These are phyloP conservation scores for Conus betulinus DNA, from an alignment of 1,140 invertebrate species.

Conservation along the genomic window DNA sequence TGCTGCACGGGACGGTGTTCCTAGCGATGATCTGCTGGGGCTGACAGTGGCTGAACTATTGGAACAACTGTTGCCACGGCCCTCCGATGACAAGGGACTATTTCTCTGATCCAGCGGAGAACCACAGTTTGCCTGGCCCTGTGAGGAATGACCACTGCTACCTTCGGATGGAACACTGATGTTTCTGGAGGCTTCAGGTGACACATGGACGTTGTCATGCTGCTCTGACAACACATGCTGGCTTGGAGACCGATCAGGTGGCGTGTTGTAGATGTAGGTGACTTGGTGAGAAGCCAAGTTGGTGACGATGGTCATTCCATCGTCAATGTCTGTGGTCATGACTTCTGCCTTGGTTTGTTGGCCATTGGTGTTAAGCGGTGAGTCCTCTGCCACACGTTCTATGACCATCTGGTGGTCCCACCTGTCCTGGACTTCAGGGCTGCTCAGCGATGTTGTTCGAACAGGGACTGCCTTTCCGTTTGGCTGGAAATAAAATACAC, in stretches of 20 bases:
- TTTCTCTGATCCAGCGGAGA: neutral
- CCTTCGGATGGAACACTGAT: neutral
- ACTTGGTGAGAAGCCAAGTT: slow-evolving; percentile 23
- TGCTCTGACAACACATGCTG: too few relatives aligned
- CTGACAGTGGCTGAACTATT: neutral
- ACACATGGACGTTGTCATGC: too few relatives aligned
- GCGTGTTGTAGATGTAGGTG: slow-evolving; percentile 24
- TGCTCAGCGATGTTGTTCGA: neutral
- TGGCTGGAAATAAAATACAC: slow-evolving; percentile 8
- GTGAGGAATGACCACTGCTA: neutral
- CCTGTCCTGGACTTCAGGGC: neutral
- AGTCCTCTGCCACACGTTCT: neutral
- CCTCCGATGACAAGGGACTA: neutral
- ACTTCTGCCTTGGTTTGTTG: slow-evolving; percentile 9
- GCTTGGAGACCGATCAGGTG: neutral
- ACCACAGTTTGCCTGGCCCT: neutral
- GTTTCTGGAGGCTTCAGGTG: neutral
- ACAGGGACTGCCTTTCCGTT: slow-evolving; percentile 3
- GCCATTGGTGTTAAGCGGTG: neutral
- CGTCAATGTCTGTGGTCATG: slow-evolving; percentile 44
- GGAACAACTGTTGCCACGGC: too few relatives aligned
- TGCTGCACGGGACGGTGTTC: neutral
- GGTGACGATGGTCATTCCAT: slow-evolving; percentile 44
- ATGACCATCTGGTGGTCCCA: neutral
- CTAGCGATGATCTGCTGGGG: slow-evolving; percentile 3